Evolutionary conservation across 92 coral and sea anemone species (phyloP), one percentile per base, ranked within the genome.

Genomic region (Phenganax marumi): DNA sequence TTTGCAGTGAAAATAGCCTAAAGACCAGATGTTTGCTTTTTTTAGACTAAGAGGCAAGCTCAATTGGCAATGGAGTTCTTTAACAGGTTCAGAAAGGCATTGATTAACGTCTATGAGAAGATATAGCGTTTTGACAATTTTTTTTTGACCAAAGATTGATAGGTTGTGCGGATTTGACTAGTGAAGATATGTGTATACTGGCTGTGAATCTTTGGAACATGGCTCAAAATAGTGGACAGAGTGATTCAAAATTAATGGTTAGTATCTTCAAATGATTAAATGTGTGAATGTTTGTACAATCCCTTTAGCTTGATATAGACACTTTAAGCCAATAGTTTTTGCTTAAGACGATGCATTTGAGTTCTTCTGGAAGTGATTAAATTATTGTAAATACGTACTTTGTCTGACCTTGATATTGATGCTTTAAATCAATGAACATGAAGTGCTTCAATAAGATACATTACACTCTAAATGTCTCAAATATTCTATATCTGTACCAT

Each of bases 161-260:
- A 18, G 89, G 93, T 56, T 93, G 90, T 86, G 98, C 93, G 0
- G 98, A 95, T 68, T 55, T 95, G 12, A 57, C 88, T 21, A 85
- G 86, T 39, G 85, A 93, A 64, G 90, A 88, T 63, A 68, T 95
- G 70, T 90, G 87, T 14, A 79, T 83, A 6, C 83, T 95, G 73
- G 97, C 97, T 18, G 88, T 88, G 39, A 92, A 95, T 70, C 53
- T 95, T 58, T 95, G 98, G 98, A 92, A 92, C 64, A 90, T 95
- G 14, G 91, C 97, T 3, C 98, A 92, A 82, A 95, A 95, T 68
- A 97, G 92, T 66, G 98, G 98, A 68, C 90, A 70, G 70, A 97
- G 93, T 18, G 92, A 86, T 25, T 89, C 98, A 7, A 95, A 95
- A 86, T 92, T 89, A 85, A 93, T 90, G 90, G 98, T 91, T 81